These are phyloP conservation scores for Artibeus jamaicensis DNA, from an alignment of 2,797 vertebrate genomes.

Conservation along the genomic window DNA sequence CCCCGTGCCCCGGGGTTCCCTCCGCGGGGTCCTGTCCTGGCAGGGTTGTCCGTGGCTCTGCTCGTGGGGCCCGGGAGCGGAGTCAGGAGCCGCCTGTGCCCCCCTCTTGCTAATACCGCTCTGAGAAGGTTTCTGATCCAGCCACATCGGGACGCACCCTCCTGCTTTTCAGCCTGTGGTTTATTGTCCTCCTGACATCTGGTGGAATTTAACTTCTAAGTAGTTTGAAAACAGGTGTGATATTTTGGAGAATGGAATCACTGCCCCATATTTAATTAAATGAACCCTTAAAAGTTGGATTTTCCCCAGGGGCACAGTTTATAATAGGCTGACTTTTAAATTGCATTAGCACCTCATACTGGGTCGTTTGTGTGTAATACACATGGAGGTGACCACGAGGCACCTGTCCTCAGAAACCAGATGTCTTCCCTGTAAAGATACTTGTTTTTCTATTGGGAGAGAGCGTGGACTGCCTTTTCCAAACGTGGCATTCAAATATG, in stretches of 20 bases:
- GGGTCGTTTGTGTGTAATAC: not conserved
- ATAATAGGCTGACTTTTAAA: constrained; percentile 40
- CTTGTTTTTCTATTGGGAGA: not conserved
- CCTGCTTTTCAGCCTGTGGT: not conserved
- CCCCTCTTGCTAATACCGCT: not conserved
- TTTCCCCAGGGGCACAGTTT: constrained; percentile 56
- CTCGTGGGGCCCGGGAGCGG: not conserved
- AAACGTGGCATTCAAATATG: not conserved
- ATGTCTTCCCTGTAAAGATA: not conserved
- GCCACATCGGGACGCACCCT: not conserved
- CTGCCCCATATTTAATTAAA: constrained; percentile 72
- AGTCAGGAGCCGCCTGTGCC: not conserved
- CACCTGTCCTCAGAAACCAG: not conserved
- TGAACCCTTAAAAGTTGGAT: constrained; percentile 61
- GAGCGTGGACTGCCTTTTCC: not conserved
- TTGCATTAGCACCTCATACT: constrained; percentile 26
- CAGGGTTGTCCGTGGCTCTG: not conserved
- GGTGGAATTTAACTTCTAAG: constrained; percentile 55
- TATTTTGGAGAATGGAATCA: constrained; percentile 61
- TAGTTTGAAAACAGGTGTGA: constrained; percentile 71
- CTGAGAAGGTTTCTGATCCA: not conserved
- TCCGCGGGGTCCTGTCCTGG: not conserved
- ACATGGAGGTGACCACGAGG: not conserved
- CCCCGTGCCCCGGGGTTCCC: not conserved
- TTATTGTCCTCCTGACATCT: constrained; percentile 14